These are phyloP conservation scores for Orycteropus afer DNA, from an alignment of 2,113 vertebrate species.

Conservation along the genomic window DNA sequence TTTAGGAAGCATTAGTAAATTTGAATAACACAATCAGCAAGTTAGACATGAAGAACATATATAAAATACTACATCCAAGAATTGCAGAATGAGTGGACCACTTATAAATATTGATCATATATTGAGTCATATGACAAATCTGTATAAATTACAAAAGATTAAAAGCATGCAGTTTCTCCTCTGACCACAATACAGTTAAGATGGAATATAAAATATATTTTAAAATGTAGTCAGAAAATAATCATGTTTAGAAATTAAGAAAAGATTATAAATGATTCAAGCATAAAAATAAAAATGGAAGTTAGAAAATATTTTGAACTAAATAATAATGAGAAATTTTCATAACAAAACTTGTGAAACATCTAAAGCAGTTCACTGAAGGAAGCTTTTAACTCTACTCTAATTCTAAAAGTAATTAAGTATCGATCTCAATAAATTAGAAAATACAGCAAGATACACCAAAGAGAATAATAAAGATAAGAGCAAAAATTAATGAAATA, in stretches of 20 bases:
- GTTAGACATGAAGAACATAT: background rate
- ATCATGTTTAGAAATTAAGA: background rate
- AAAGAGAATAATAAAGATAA: background rate
- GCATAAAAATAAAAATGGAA: background rate
- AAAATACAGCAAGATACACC: background rate
- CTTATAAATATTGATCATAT: constrained; percentile 45
- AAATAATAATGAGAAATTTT: background rate
- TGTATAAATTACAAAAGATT: background rate
- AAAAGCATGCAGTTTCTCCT: background rate
- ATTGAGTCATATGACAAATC: background rate
- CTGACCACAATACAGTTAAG: background rate
- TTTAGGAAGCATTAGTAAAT: background rate
- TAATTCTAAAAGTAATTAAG: background rate
- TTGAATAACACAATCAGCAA: background rate
- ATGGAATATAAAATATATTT: constrained; percentile 3
- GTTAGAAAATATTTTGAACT: too few species aligned
- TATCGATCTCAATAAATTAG: background rate
- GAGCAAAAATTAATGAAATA: background rate
- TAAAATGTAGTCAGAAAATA: constrained; percentile 8
- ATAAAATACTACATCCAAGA: background rate
- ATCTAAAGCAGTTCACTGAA: background rate
- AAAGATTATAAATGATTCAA: background rate
- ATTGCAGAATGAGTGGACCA: background rate
- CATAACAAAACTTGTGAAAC: background rate
- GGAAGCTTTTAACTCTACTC: background rate